A percentile compares a stretch with the other conserved stretches of the same genome.
Evolutionary conservation across 2,113 vertebrate genomes (phyloP).

Genomic region (Nyctibius bracteatus): DNA sequence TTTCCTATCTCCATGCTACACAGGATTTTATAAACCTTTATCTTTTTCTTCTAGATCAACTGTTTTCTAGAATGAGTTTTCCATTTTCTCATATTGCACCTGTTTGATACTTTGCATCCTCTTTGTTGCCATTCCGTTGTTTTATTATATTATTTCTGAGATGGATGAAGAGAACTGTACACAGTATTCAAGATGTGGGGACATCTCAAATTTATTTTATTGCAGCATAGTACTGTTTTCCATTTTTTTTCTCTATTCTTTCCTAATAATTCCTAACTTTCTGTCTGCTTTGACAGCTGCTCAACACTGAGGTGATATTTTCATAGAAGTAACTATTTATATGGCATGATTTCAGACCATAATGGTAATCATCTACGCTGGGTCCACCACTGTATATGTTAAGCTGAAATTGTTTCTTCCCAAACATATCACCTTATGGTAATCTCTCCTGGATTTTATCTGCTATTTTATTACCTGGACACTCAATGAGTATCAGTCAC

Average conservation of each 20-base stretch:
- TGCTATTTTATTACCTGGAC: background rate
- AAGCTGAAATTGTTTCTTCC: background rate
- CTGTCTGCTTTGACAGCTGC: background rate
- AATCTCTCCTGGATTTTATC: background rate
- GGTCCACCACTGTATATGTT: background rate
- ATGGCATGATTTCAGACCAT: background rate
- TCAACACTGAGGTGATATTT: background rate
- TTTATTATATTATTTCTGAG: background rate
- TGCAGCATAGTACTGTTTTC: background rate
- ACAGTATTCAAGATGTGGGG: background rate
- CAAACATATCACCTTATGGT: accelerated
- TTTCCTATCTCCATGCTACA: background rate
- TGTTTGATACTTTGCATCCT: background rate
- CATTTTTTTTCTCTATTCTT: background rate
- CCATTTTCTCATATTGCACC: background rate
- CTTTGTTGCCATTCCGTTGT: background rate
- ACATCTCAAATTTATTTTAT: background rate
- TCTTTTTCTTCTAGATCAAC: background rate
- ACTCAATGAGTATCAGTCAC: background rate
- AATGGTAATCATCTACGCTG: background rate
- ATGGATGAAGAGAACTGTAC: background rate
- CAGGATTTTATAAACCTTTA: background rate
- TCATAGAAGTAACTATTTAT: background rate
- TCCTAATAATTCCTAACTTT: background rate
- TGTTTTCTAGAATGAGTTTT: background rate